A percentile compares a stretch with the other conserved stretches of the same genome.
phyloP scores from a whole-genome alignment of 1,140 invertebrate genomes.

The Drosophila malerkotliana region DNA sequence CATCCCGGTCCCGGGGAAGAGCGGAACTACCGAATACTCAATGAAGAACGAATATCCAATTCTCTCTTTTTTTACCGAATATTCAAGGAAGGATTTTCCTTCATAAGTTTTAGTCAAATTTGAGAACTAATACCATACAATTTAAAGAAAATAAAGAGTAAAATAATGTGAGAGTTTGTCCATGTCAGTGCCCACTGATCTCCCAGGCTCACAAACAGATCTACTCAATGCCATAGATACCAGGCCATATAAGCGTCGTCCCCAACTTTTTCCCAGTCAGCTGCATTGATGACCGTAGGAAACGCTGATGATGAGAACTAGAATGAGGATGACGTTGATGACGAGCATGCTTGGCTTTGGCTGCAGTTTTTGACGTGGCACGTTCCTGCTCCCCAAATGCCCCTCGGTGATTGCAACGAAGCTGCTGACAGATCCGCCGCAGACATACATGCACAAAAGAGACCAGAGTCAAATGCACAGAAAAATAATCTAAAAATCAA shows the following conservation, averaged over 20 bases:
- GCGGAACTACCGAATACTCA: background rate
- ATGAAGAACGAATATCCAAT: background rate
- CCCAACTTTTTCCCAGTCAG: background rate
- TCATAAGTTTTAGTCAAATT: no score
- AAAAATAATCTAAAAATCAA: background rate
- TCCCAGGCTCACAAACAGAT: background rate
- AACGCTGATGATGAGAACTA: slow-evolving; percentile 23
- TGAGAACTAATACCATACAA: no score
- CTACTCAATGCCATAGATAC: background rate
- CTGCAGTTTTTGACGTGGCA: slow-evolving; percentile 42
- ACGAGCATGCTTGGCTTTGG: slow-evolving; percentile 31
- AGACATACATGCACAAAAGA: slow-evolving; percentile 32
- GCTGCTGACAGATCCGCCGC: slow-evolving; percentile 39
- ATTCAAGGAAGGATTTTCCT: background rate
- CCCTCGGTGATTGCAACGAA: slow-evolving; percentile 47
- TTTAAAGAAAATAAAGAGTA: no score
- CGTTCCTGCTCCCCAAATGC: slow-evolving; percentile 35
- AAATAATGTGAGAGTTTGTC: no score
- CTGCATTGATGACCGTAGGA: slow-evolving; percentile 25
- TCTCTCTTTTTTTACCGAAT: background rate
- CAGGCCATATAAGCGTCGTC: background rate
- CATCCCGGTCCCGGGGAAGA: background rate
- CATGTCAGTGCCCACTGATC: no score
- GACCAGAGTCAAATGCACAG: slow-evolving; percentile 7
- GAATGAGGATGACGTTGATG: slow-evolving; percentile 20